Evolutionary conservation across 2,113 vertebrate genomes (phyloP).

Genomic region (Glaucidium brasilianum): DNA sequence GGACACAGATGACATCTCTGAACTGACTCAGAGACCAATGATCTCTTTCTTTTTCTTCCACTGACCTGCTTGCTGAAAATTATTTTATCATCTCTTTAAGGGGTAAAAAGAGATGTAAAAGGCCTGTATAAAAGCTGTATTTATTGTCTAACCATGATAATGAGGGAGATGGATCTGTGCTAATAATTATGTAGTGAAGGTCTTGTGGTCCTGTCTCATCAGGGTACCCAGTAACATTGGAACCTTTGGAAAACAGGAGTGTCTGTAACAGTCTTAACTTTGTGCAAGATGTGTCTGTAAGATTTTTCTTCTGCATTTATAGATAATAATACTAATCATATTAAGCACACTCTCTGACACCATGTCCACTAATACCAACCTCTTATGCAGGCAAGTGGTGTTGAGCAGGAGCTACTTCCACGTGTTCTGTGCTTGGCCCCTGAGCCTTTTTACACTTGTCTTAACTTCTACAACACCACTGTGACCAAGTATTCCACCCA

Average conservation of each 20-base stretch:
- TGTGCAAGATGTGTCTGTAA: not conserved
- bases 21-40: not conserved
- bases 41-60: not conserved
- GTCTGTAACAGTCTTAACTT: not conserved
- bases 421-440: not conserved
- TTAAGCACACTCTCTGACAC: not conserved
- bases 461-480: not conserved
- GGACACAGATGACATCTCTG: not conserved
- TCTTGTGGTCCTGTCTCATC: not conserved
- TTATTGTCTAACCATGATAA: not conserved
- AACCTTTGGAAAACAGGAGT: not conserved
- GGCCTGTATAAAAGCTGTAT: not conserved
- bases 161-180: not conserved
- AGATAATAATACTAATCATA: not conserved
- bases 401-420: not conserved
- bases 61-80: not conserved
- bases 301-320: not conserved
- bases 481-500: not conserved
- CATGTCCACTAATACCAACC: rapidly evolving
- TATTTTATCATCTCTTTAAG: not conserved
- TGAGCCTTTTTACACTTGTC: not conserved
- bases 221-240: not conserved
- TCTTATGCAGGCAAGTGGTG: not conserved
- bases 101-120: not conserved
- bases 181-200: not conserved